Percentiles rank a stretch among this genome's conserved stretches.
Evolutionary conservation across 2,113 vertebrate genomes (phyloP).

Genomic region (Donacobius atricapilla): DNA sequence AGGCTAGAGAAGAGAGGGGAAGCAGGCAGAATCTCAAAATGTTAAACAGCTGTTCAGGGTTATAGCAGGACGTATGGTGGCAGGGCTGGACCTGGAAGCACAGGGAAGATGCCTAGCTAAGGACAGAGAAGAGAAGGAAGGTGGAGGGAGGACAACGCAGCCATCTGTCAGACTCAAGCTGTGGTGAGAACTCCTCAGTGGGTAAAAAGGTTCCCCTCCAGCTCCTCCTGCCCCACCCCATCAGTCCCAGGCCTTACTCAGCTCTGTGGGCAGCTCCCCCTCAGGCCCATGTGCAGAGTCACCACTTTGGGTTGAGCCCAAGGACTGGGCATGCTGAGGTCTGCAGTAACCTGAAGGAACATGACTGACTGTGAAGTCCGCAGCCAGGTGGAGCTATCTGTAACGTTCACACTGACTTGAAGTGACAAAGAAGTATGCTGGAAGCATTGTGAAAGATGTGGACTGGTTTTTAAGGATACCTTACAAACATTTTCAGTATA

Average conservation of each 20-base stretch:
- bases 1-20: background rate
- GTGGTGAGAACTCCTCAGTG: background rate
- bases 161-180: background rate
- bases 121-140: accelerated
- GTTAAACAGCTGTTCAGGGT: background rate
- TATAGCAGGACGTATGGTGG: background rate
- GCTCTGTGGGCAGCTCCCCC: background rate
- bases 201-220: background rate
- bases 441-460: background rate
- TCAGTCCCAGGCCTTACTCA: background rate
- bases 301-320: background rate
- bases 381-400: background rate
- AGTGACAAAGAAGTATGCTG: background rate
- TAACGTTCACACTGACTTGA: background rate
- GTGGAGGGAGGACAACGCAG: background rate
- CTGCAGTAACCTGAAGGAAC: background rate
- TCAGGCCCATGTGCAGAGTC: background rate
- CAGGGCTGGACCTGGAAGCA: background rate
- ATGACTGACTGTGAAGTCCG: background rate
- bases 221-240: background rate
- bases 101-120: background rate
- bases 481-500: background rate
- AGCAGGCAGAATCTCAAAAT: background rate
- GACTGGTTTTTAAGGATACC: background rate
- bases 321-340: background rate